Evolutionary conservation across 2,113 vertebrate genomes (phyloP), one percentile per base, ranked within the genome.

Genomic region (Arvicanthis niloticus): DNA sequence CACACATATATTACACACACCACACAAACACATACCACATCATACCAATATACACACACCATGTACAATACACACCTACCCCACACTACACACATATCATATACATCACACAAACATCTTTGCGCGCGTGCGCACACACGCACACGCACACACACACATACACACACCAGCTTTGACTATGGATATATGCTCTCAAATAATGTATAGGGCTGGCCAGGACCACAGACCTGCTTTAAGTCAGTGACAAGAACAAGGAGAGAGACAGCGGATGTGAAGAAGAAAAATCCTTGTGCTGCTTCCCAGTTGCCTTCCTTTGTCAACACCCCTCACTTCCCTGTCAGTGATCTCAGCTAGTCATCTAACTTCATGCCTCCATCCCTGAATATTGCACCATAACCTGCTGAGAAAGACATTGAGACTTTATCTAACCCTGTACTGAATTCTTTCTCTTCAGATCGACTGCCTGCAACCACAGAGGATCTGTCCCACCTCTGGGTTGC

Each of bases 361-460:
- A 88, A 87, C 60, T 73, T 77, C 97, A 42, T 3, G 7, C 16
- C 24, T 34, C 37, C 3, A 37, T 58, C 87, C 80, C 75, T 34
- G 16, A 70, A 51, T 62, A 91, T 89, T 82, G 89, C 89, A 82
- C 45, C 91, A 80, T 75, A 94, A 89, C 48, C 58, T 78, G 48
- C 16, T 91, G 82, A 91, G 81, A 91, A 81, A 70, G 91, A 82
- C 86, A 91, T 73, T 94, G 93, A 67, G 51, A 34, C 76, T 94
- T 77, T 91, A 90, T 90, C 94, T 60, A 51, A 53, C 51, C 53
- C 70, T 85, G 45, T 3, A 15, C 58, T 76, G 0, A 31, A 67
- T 21, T 84, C 45, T n/a, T 53, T 68, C 40, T 51, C 29, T 48
- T 51, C 26, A 45, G 45, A 42, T 70, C 65, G 45, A 4, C 11